Percentiles rank a stretch among this genome's conserved stretches.
phyloP scores from a whole-genome alignment of 2,888 invertebrate genomes.

The Neoscelio sp. region DNA sequence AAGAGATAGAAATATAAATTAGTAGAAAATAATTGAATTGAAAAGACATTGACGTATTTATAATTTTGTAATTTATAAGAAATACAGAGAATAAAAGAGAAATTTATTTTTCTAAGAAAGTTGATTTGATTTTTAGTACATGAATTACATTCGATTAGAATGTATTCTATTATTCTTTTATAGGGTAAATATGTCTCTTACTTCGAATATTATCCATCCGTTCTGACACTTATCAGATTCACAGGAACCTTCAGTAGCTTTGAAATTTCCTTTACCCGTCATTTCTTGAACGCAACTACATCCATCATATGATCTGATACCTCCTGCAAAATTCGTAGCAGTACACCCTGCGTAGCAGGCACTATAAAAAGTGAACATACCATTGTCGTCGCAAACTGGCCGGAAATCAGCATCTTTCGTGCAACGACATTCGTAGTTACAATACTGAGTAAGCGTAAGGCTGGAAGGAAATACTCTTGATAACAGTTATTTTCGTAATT shows the following conservation, averaged over 20 bases:
- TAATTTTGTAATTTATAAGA: no score
- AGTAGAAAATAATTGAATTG: no score
- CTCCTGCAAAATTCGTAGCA: slow-evolving; percentile 81
- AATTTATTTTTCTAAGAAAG: no score
- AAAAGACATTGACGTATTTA: no score
- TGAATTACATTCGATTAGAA: no score
- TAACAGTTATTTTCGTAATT: no score
- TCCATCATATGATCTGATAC: slow-evolving; percentile 83
- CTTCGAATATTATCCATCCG: slow-evolving; percentile 84
- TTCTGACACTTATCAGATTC: slow-evolving; percentile 83
- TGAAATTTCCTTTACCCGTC: slow-evolving; percentile 71
- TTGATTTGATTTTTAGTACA: no score
- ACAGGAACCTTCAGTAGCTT: slow-evolving; percentile 85
- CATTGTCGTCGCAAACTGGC: slow-evolving; percentile 86
- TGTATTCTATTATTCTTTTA: no score
- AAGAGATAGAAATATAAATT: neutral
- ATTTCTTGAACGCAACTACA: slow-evolving; percentile 84
- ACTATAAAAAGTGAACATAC: slow-evolving; percentile 86
- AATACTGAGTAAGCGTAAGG: slow-evolving; percentile 81
- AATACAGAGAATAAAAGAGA: no score
- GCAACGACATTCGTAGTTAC: slow-evolving; percentile 85
- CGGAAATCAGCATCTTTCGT: slow-evolving; percentile 84
- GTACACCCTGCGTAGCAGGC: slow-evolving; percentile 90
- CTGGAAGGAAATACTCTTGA: no score
- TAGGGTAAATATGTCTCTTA: no score